Percentiles rank a stretch among this genome's conserved stretches.
Evolutionary conservation across 2,888 invertebrate genomes (phyloP).

Genomic region (Mythimna pallens): DNA sequence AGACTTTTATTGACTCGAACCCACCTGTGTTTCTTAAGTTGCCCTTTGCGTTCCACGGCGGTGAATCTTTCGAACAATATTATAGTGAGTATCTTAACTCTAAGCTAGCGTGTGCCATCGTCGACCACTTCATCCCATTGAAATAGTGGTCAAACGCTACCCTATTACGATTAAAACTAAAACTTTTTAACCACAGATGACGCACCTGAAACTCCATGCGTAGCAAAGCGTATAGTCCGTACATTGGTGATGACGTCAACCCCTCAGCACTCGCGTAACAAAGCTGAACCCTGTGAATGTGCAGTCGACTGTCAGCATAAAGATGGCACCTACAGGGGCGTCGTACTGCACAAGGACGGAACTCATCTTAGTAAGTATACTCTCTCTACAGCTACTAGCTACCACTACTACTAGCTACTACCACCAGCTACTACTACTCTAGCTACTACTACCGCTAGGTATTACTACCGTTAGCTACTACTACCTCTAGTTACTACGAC

Average conservation of each 20-base stretch:
- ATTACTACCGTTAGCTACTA: too few species aligned
- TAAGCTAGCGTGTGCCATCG: too few species aligned
- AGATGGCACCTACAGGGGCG: constrained; percentile 86
- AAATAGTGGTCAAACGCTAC: neutral
- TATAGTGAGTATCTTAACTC: too few species aligned
- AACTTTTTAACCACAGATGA: constrained; percentile 69
- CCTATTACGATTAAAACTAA: neutral
- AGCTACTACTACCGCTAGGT: too few species aligned
- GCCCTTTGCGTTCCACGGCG: too few species aligned
- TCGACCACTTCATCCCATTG: neutral
- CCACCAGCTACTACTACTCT: too few species aligned
- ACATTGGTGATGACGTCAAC: constrained; percentile 83
- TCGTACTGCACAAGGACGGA: constrained; percentile 84
- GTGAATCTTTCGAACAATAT: too few species aligned
- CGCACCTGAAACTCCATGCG: constrained; percentile 77
- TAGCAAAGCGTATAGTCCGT: constrained; percentile 74
- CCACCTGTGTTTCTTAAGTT: too few species aligned
- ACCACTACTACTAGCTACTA: too few species aligned
- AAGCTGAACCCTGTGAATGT: constrained; percentile 55
- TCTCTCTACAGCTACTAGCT: neutral
- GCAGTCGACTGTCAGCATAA: constrained; percentile 53
- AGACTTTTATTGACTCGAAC: too few species aligned
- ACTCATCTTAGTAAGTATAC: constrained; percentile 83
- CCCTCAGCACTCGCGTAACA: constrained; percentile 73
- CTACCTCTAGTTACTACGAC: too few species aligned